Conservation (phyloP, 1,140 invertebrate species). For the Conus betulinus region DNA sequence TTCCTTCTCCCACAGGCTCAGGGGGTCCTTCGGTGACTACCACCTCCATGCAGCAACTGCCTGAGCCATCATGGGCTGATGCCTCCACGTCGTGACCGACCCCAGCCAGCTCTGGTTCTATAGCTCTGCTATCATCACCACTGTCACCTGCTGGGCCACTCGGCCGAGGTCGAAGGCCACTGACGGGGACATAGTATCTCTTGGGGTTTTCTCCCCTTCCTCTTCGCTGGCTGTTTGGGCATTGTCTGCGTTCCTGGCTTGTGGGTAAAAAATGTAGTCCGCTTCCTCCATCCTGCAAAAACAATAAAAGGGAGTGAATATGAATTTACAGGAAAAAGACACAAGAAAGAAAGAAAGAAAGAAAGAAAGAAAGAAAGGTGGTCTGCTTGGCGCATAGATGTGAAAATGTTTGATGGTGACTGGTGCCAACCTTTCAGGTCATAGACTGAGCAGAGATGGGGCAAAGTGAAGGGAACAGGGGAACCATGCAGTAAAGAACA, state of each 20-base stretch:
- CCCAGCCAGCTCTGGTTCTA: neutral
- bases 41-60: slow-evolving; percentile 1
- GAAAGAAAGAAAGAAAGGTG: no score
- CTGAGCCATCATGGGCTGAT: neutral
- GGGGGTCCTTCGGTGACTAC: neutral
- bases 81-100: neutral
- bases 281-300: slow-evolving; percentile 58
- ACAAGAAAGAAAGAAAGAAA: no score
- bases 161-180: neutral
- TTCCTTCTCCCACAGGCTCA: slow-evolving; percentile 4
- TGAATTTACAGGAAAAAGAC: no score
- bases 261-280: slow-evolving; percentile 53
- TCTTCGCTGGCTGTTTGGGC: slow-evolving; percentile 24
- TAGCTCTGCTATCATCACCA: neutral
- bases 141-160: neutral
- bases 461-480: no score
- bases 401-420: no score
- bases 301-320: no score
- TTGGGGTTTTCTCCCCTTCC: neutral
- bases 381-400: no score
- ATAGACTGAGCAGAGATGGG: no score
- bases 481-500: no score
- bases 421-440: no score
- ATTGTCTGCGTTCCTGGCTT: slow-evolving; percentile 16
- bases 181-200: neutral